phyloP scores from a whole-genome alignment of 2,113 vertebrate genomes.

The Oophaga pumilio region DNA sequence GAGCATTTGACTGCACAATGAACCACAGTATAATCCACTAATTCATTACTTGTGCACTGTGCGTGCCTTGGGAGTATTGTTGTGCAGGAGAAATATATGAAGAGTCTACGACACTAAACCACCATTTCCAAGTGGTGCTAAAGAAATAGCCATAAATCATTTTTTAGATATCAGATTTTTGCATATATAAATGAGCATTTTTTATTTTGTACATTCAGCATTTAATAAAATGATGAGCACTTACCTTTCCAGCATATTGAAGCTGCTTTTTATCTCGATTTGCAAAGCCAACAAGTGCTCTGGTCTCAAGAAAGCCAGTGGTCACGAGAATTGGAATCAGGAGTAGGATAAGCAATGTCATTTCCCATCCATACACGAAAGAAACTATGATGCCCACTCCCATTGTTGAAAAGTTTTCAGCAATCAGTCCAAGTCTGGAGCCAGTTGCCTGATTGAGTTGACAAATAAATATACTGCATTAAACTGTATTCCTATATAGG shows the following conservation, averaged over 20 bases:
- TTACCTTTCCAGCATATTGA: conserved; percentile 58
- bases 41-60: too few species aligned
- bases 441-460: conserved; percentile 56
- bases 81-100: too few species aligned
- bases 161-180: too few species aligned
- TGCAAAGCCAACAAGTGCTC: conserved; percentile 58
- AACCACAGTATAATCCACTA: too few species aligned
- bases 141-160: too few species aligned
- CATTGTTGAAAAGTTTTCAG: conserved; percentile 62
- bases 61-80: too few species aligned
- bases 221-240: background rate
- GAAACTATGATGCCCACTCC: conserved; percentile 60
- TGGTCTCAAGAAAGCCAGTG: conserved; percentile 59
- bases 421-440: conserved; percentile 60
- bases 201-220: background rate
- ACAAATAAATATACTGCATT: background rate
- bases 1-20: too few species aligned
- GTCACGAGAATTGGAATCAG: conserved; percentile 58
- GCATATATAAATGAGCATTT: too few species aligned
- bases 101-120: too few species aligned
- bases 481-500: background rate
- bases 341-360: conserved; percentile 64
- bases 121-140: too few species aligned
- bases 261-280: conserved; percentile 64
- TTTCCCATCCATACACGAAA: conserved; percentile 62